Evolutionary conservation across 2,888 invertebrate species (phyloP), one percentile per base, ranked within the genome.

Genomic region (Acheta domesticus): DNA sequence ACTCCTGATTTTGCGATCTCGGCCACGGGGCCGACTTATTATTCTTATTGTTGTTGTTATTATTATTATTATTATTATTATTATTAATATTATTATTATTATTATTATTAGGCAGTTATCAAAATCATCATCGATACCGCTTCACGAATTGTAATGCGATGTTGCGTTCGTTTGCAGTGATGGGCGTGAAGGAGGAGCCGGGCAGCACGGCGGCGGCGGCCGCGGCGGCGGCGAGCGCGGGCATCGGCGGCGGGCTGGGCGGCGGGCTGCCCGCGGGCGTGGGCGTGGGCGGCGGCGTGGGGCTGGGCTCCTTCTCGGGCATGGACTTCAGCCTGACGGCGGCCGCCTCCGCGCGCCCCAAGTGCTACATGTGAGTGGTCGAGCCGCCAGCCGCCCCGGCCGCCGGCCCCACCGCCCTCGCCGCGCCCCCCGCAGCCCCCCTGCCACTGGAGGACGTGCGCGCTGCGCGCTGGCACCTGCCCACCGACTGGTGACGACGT

Each of bases 301-400:
- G 75, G 20, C 48, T 49, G 2, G 48, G 76, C 73, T 62, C 75
- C 81, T 62, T 78, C 75, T 73, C 77, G 12, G 80, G 81, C 14
- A 77, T 81, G 21, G 81, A 81, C 79, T 81, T 81, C 78, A 77
- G 79, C 48, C 50, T 81, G 36, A 62, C 16, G 8, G 62, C 62
- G 62, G 76, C 80, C 11, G 62, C 75, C 21, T 49, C 81, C 1
- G 48, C 79, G 19, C 73, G 80, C n/a, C 62, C 79, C 23, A 80
- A 80, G 62, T 80, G 79, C 76, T 80, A 79, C 77, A 78, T 81
- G 80, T 81, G 79, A 79, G 62, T 19, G 62, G 62, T 19, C 62
- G 62, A 62, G 62, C 62, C 3, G 62, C 62, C 62, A 5, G 62
- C 62, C 62, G 62, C 62, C 62, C n/a, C 62, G 16, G 62, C 62